Evolutionary conservation across 2,888 invertebrate species (phyloP).

Genomic region (Mythimna albipuncta): DNA sequence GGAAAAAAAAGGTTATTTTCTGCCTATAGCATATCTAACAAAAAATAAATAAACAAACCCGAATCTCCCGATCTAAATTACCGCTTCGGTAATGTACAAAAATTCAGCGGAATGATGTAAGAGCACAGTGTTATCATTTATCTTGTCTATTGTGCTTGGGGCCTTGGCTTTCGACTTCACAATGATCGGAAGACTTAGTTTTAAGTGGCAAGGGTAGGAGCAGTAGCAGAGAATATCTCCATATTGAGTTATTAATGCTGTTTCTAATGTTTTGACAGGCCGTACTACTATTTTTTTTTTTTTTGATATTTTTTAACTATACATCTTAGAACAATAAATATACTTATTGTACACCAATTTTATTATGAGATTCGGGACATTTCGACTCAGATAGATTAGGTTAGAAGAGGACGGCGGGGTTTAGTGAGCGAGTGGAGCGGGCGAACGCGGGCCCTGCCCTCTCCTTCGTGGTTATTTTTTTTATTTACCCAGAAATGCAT

Average conservation of each 20-base stretch:
- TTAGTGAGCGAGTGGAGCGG: no score
- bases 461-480: no score
- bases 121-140: constrained; percentile 39
- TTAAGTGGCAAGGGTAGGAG: constrained; percentile 33
- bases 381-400: no score
- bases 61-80: constrained; percentile 36
- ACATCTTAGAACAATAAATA: no score
- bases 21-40: not conserved
- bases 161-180: constrained; percentile 54
- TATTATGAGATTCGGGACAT: no score
- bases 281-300: not conserved
- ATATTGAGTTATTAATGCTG: constrained; percentile 17
- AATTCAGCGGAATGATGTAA: constrained; percentile 48
- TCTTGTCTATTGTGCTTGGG: constrained; percentile 49
- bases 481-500: no score
- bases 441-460: no score
- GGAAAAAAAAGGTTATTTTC: no score
- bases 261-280: not conserved
- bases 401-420: no score
- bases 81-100: constrained; percentile 29
- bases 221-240: no score
- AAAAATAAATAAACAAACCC: constrained; percentile 27
- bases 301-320: no score
- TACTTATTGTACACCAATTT: no score
- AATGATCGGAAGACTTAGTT: constrained; percentile 55